Evolutionary conservation across 2,113 vertebrate species (phyloP).

Genomic region (Meriones unguiculatus): DNA sequence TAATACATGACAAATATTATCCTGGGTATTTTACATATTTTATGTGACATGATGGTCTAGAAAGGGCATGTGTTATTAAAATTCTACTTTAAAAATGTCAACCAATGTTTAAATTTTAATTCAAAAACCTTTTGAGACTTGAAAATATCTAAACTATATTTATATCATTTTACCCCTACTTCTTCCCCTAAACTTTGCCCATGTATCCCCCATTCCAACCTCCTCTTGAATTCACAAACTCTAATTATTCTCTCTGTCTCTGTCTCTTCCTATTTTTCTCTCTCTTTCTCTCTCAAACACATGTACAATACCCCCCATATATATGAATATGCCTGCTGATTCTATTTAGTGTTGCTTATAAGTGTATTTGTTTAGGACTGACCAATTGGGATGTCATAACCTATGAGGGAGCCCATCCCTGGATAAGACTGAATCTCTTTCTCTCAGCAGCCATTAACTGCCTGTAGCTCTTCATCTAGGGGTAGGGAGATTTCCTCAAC

Average conservation of each 20-base stretch:
- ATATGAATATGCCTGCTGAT: background rate
- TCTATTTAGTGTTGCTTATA: background rate
- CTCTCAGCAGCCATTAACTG: background rate
- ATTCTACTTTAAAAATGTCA: slow-evolving; percentile 30
- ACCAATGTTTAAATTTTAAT: background rate
- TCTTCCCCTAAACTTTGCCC: background rate
- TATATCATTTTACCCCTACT: background rate
- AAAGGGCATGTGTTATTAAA: background rate
- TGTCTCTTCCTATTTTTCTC: background rate
- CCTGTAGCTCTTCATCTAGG: background rate
- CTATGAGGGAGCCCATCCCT: background rate
- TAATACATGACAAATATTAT: background rate
- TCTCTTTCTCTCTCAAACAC: background rate
- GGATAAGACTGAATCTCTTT: background rate
- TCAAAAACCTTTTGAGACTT: background rate
- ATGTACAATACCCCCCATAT: background rate
- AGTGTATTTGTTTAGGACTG: background rate
- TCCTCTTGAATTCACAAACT: background rate
- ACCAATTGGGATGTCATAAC: background rate
- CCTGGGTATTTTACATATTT: slow-evolving; percentile 1
- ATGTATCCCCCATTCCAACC: background rate
- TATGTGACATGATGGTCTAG: background rate
- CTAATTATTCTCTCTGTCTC: background rate
- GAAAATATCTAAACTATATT: background rate
- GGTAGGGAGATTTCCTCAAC: background rate